Percentiles rank a stretch among this genome's conserved stretches.
Evolutionary conservation across 2,888 invertebrate genomes (phyloP).

Genomic region (Caenorhabditis sp.): DNA sequence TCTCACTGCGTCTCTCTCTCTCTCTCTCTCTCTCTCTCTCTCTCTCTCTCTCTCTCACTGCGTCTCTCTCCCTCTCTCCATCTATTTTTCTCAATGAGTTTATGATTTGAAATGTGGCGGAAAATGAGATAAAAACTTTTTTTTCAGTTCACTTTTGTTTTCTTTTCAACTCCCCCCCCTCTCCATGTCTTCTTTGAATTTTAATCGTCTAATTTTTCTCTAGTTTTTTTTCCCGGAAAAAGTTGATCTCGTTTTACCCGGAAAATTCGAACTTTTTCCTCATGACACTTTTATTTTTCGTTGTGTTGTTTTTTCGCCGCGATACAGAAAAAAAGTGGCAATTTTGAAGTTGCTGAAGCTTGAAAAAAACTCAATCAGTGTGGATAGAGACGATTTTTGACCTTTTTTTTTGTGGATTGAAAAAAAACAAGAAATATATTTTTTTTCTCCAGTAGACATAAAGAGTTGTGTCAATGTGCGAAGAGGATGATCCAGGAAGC

Average conservation of each 20-base stretch:
- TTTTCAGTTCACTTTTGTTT: not conserved
- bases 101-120: not conserved
- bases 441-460: not conserved
- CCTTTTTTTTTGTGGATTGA: not conserved
- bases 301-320: not conserved
- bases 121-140: not conserved
- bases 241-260: no score
- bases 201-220: no score
- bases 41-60: not conserved
- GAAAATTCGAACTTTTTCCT: no score
- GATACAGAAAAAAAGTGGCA: no score
- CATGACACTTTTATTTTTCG: no score
- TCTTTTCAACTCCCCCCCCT: not conserved
- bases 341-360: not conserved
- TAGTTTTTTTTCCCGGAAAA: no score
- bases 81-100: not conserved
- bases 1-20: no score
- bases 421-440: not conserved
- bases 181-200: not conserved
- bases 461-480: slow-evolving; percentile 40
- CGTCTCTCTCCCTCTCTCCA: not conserved
- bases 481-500: slow-evolving; percentile 33
- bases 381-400: not conserved
- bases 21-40: no score
- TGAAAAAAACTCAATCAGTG: not conserved